Base-by-base conservation (phyloP, 2,888 invertebrate species). In the Meganola albula region DNA sequence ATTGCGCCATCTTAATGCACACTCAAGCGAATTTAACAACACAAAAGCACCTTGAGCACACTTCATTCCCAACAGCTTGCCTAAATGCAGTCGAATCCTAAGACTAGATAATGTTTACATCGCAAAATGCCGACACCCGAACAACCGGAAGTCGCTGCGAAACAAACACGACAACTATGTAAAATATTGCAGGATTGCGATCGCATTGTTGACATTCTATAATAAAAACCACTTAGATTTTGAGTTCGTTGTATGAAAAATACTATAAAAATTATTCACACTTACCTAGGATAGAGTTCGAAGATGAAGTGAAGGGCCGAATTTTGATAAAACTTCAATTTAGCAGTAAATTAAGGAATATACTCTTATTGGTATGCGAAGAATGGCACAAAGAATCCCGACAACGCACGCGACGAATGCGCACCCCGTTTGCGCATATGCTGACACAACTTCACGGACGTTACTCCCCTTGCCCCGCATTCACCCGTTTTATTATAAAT, bases 351-450 rank as follows among this genome's bases (percentile, higher is more conserved):
- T 89, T 88, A 89, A 90, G 90, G 89, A 89, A 89, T 89, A 87
- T 88, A 88, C 89, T 88, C 88, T 89, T 90, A 89, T 89, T 93
- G 94, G 95, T 93, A 95, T 95, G 94, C 92, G 90, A 93, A 93
- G 95, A 95, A 95, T 95, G 95, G 93, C 94, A 94, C 93, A 95
- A 95, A 94, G 95, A 95, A 95, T 95, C 94, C 91, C 90, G 93
- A 94, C 94, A 94, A 95, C 94, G 94, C 93, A 92, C 89, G 90
- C 90, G 89, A 88, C 90, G 89, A 90, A 88, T 89, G 92, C 93
- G 92, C 92, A 93, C 87, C 89, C 89, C 88, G 89, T 89, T 89
- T 90, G 92, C 92, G 92, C 92, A 92, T 88, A 88, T 90, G 90
- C 90, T 90, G 90, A 90, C 90, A 87, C 90, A 88, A 88, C 88